phyloP scores from a whole-genome alignment of 2,113 vertebrate species.

The Spheniscus mendiculus region DNA sequence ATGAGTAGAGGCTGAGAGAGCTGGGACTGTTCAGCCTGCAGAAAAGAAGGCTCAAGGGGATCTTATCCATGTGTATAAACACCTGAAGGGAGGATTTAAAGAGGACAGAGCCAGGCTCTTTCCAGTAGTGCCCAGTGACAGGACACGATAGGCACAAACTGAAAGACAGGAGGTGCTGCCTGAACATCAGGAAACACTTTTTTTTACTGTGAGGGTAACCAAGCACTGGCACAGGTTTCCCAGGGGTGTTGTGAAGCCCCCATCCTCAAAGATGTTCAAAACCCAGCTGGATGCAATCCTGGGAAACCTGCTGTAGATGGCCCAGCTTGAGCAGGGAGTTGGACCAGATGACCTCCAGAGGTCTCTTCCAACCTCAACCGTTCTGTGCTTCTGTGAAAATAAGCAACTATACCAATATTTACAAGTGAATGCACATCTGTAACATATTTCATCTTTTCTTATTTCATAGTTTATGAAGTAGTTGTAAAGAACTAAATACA shows the following conservation, averaged over 20 bases:
- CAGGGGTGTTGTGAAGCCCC: background rate
- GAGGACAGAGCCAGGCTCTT: rapidly evolving
- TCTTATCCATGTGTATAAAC: background rate
- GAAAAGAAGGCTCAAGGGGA: background rate
- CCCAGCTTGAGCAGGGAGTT: background rate
- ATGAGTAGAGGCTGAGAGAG: background rate
- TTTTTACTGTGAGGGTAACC: background rate
- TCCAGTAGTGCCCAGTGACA: background rate
- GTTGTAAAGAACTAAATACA: background rate
- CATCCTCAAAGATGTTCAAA: background rate
- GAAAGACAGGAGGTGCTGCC: background rate
- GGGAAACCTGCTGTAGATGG: background rate
- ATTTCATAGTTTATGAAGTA: background rate
- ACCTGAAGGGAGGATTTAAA: background rate
- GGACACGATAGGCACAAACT: background rate
- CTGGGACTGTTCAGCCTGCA: background rate
- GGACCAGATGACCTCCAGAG: background rate
- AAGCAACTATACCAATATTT: background rate
- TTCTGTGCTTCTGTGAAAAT: background rate
- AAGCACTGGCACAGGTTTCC: background rate
- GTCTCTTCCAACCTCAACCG: background rate
- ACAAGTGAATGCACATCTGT: background rate
- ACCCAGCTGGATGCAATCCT: background rate
- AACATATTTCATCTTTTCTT: background rate
- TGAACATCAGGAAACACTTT: background rate